phyloP scores from a whole-genome alignment of 2,113 vertebrate genomes.

The Paradoxurus hermaphroditus region DNA sequence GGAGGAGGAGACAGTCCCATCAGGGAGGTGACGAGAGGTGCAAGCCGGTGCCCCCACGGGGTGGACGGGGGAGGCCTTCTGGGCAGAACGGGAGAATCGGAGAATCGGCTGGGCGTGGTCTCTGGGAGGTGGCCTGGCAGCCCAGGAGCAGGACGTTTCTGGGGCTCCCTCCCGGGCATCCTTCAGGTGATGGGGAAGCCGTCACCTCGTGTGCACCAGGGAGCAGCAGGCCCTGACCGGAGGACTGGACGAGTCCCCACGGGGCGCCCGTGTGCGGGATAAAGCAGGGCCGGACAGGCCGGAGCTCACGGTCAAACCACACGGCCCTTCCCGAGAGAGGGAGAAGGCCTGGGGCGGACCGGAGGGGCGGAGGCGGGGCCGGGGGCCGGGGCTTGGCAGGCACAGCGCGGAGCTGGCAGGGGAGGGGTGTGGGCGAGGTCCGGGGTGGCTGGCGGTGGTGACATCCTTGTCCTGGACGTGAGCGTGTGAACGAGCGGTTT shows the following conservation, averaged over 20 bases:
- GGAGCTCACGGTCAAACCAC: neutral
- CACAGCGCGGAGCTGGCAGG: too few species aligned
- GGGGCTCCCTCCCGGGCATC: rapidly evolving
- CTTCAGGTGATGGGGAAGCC: too few species aligned
- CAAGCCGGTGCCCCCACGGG: neutral
- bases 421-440: rapidly evolving
- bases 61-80: rapidly evolving
- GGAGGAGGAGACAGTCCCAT: too few species aligned
- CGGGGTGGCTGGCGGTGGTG: too few species aligned
- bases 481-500: neutral
- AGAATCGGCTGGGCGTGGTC: rapidly evolving
- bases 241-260: rapidly evolving
- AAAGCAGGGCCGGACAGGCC: too few species aligned
- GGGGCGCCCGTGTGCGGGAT: neutral
- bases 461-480: too few species aligned
- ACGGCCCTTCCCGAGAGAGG: rapidly evolving
- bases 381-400: neutral
- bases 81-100: rapidly evolving
- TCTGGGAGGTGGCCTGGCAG: neutral
- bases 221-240: rapidly evolving
- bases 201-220: neutral
- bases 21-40: neutral
- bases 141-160: neutral
- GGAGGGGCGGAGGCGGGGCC: too few species aligned
- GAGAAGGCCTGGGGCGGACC: too few species aligned